phyloP scores from a whole-genome alignment of 2,113 vertebrate species.

The Sapajus apella region DNA sequence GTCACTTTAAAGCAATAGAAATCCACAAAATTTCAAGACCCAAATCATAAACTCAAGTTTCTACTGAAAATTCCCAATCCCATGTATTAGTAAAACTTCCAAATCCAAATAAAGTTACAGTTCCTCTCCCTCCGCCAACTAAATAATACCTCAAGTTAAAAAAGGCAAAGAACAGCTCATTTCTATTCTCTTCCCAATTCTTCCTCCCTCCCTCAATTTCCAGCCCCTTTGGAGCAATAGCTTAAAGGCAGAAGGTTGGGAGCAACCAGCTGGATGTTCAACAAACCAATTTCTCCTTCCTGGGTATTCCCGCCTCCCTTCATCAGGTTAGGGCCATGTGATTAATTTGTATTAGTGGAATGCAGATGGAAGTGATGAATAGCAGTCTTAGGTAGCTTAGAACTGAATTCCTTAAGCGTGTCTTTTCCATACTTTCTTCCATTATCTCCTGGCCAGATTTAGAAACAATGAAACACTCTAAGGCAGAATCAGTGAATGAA shows the following conservation, averaged over 20 bases:
- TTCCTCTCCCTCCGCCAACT: not conserved
- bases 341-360: not conserved
- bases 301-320: not conserved
- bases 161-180: not conserved
- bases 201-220: not conserved
- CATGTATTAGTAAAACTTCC: not conserved
- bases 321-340: not conserved
- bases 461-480: not conserved
- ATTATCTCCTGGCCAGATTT: not conserved
- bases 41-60: constrained; percentile 22
- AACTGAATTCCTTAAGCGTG: not conserved
- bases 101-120: constrained; percentile 3
- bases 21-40: constrained; percentile 21
- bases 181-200: not conserved
- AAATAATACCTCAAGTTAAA: not conserved
- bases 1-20: not conserved
- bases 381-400: not conserved
- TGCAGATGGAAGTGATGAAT: not conserved
- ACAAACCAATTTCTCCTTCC: not conserved
- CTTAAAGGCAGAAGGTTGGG: not conserved
- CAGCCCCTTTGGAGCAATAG: not conserved
- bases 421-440: not conserved
- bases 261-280: not conserved
- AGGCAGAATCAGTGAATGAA: not conserved
- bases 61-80: constrained; percentile 1